Percentiles rank a stretch among this genome's conserved stretches.
Conservation (phyloP, 2,113 vertebrate species). For the Mus pahari region DNA sequence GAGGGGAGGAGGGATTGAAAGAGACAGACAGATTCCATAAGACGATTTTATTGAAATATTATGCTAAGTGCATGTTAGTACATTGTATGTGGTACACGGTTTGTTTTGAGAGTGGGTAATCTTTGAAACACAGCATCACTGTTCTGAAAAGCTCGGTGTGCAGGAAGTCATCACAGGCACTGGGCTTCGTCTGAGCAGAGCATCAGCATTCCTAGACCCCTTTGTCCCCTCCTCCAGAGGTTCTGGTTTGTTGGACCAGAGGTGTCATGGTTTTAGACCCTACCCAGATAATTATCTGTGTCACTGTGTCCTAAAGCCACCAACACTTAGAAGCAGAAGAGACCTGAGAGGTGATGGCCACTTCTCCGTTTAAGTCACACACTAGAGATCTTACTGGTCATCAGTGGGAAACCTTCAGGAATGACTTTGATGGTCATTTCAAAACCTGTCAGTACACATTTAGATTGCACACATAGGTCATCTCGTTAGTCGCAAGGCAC, state of each 20-base stretch:
- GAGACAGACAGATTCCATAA: background rate
- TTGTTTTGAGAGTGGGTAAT: background rate
- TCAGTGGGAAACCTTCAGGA: background rate
- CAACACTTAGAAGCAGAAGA: background rate
- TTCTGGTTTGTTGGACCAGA: background rate
- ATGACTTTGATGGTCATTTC: background rate
- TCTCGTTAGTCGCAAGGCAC: background rate
- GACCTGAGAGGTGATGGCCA: background rate
- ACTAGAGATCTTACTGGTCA: background rate
- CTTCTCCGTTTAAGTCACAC: background rate
- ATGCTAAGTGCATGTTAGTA: background rate
- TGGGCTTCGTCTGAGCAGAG: background rate
- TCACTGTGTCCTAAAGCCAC: background rate
- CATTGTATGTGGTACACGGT: background rate
- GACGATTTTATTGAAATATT: conserved; percentile 6
- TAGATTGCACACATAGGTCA: background rate
- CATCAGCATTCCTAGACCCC: background rate
- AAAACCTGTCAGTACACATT: background rate
- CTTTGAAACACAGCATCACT: background rate
- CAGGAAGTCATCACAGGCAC: background rate
- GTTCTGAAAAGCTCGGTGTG: background rate
- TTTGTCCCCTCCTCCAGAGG: background rate
- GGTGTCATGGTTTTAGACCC: background rate
- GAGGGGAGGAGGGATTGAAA: background rate
- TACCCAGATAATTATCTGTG: background rate